Evolutionary conservation across 2,797 vertebrate genomes (phyloP).

Genomic region (Catostomus latipinnis): DNA sequence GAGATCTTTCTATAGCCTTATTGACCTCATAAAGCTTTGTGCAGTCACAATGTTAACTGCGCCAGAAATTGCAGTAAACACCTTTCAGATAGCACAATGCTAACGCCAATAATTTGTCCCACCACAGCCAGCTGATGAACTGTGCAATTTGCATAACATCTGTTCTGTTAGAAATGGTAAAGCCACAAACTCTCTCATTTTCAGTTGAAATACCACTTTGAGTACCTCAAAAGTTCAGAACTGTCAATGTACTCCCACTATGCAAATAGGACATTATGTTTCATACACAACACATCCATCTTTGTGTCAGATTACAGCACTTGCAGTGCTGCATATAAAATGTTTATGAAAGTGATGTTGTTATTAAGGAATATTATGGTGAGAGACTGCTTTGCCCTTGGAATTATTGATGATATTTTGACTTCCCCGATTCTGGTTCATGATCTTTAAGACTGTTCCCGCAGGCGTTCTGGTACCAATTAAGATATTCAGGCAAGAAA

Average conservation of each 20-base stretch:
- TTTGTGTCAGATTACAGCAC: constrained; percentile 29
- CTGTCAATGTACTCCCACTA: constrained; percentile 27
- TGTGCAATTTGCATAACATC: constrained; percentile 58
- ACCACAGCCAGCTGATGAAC: constrained; percentile 50
- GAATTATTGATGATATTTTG: constrained; percentile 48
- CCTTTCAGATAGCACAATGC: constrained; percentile 57
- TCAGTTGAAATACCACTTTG: constrained; percentile 26
- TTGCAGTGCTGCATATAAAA: constrained; percentile 12
- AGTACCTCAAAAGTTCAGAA: constrained; percentile 24
- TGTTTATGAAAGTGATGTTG: constrained; percentile 19
- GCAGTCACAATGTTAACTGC: constrained; percentile 36
- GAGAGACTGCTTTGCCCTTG: constrained; percentile 23
- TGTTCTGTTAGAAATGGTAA: constrained; percentile 51
- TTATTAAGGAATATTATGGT: constrained; percentile 31
- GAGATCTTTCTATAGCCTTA: constrained; percentile 8
- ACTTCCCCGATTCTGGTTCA: constrained; percentile 5
- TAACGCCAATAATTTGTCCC: constrained; percentile 53
- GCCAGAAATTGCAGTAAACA: constrained; percentile 53
- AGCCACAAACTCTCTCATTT: constrained; percentile 20
- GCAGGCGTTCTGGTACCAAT: background rate
- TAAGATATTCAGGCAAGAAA: constrained; percentile 5
- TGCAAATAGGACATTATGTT: constrained; percentile 38
- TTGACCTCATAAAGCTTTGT: constrained; percentile 11
- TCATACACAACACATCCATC: constrained; percentile 34
- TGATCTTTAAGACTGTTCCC: constrained; percentile 5